Base-by-base conservation (phyloP, 92 coral and sea anemone genomes). In the Zoanthus sansibaricus region DNA sequence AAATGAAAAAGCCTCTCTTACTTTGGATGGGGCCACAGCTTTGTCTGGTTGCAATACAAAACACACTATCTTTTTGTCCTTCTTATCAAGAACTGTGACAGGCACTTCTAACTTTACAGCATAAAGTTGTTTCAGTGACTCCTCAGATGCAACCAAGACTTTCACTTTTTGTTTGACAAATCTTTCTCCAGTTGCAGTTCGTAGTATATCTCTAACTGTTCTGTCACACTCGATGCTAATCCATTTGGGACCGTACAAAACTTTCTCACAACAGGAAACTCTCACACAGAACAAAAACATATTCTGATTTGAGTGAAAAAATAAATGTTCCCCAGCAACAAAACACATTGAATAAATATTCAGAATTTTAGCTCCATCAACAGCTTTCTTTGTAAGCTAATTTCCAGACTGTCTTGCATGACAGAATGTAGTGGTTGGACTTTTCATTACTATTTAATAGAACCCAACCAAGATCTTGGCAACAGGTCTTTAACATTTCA, bases 91-190 rank as follows among this genome's bases (percentile, higher is more conserved):
- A 59, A 92, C 33, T 79, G 87, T 86, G 37, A 94, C 93, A 51
- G 94, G 93, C n/a, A 88, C 91, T 59, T 86, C 89, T 45, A 94
- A 88, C 17, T 85, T 93, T 46, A 91, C 93, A 51, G 86, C 85
- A 67, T 92, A 90, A 72, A 93, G 86, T 62, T 90, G 88, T 76
- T 75, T 89, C 72, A 89, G 49, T 11, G 94, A 88, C 31, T 86
- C 88, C 86, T 94, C 98, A 87, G 94, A 90, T 75, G 96, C 86
- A 89, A 94, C 98, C 75, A 94, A 95, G 71, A 94, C 98, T 82
- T 91, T 86, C 14, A 94, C 82, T 72, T 77, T 93, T 71, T 92
- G 83, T 87, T 87, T 83, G 12, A 90, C 71, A 79, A 92, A 94
- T 77, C 87, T 90, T 17, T 91, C 94, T 15, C 98, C 98, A 18